phyloP scores from a whole-genome alignment of 2,797 vertebrate genomes.

The Enteromius anoplus region DNA sequence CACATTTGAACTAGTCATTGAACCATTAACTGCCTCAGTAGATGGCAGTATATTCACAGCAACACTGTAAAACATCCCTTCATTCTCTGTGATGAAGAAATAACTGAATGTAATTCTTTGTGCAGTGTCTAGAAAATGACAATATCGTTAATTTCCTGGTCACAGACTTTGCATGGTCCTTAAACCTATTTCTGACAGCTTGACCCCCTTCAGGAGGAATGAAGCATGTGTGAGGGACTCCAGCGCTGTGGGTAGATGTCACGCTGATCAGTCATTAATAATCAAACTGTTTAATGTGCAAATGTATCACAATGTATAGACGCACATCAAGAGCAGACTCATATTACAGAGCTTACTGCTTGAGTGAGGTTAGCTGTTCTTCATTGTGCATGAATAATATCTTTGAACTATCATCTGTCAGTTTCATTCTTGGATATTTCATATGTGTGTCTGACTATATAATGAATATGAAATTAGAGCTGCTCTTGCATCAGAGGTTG shows the following conservation, averaged over 20 bases:
- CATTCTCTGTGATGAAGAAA: background rate
- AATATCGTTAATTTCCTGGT: constrained; percentile 13
- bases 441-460: background rate
- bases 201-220: constrained; percentile 36
- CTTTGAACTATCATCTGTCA: background rate
- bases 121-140: background rate
- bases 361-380: background rate
- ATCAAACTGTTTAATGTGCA: background rate
- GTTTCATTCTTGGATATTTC: background rate
- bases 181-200: constrained; percentile 33
- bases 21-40: background rate
- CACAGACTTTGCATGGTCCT: constrained; percentile 11
- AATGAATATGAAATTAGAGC: constrained; percentile 15
- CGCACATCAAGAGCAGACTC: background rate
- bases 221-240: background rate
- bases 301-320: background rate
- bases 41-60: constrained; percentile 28
- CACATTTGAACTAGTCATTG: background rate
- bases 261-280: constrained; percentile 2
- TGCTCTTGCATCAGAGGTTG: constrained; percentile 1
- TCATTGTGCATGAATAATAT: background rate
- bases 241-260: constrained; percentile 15
- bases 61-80: background rate
- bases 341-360: background rate
- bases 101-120: background rate